These are phyloP conservation scores for Embiotoca jacksoni DNA, from an alignment of 2,113 vertebrate genomes.

Conservation along the genomic window DNA sequence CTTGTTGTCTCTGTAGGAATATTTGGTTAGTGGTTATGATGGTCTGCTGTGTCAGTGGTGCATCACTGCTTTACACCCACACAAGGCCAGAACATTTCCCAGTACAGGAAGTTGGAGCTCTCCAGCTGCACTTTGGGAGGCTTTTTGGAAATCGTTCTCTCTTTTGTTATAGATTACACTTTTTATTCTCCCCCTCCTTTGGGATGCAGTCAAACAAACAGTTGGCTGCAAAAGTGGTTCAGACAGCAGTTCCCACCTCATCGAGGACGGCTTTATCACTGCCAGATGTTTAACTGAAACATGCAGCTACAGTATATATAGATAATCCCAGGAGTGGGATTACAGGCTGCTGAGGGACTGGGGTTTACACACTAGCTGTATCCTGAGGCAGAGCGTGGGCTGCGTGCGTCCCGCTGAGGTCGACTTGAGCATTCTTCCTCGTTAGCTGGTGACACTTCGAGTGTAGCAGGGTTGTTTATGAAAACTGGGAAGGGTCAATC, in stretches of 20 bases:
- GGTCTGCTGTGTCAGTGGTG: conserved; percentile 68
- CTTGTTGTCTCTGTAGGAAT: conserved; percentile 27
- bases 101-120: conserved; percentile 73
- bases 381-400: conserved; percentile 62
- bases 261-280: conserved; percentile 59
- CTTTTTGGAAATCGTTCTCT: conserved; percentile 64
- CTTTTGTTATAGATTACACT: conserved; percentile 66
- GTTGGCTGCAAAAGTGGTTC: conserved; percentile 63
- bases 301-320: conserved; percentile 59
- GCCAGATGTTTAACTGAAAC: conserved; percentile 84
- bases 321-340: conserved; percentile 76
- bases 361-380: conserved; percentile 43
- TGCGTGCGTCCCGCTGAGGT: conserved; percentile 62
- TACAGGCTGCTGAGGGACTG: conserved; percentile 56
- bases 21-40: conserved; percentile 60
- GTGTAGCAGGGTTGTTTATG: conserved; percentile 70
- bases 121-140: conserved; percentile 76
- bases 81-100: conserved; percentile 64
- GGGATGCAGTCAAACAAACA: conserved; percentile 59
- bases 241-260: conserved; percentile 72
- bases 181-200: conserved; percentile 13
- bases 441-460: conserved; percentile 75
- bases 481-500: conserved; percentile 74
- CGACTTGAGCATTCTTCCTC: conserved; percentile 47
- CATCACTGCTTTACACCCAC: conserved; percentile 78